phyloP scores from a whole-genome alignment of 2,797 vertebrate genomes.

The Enteromius paludinosus region DNA sequence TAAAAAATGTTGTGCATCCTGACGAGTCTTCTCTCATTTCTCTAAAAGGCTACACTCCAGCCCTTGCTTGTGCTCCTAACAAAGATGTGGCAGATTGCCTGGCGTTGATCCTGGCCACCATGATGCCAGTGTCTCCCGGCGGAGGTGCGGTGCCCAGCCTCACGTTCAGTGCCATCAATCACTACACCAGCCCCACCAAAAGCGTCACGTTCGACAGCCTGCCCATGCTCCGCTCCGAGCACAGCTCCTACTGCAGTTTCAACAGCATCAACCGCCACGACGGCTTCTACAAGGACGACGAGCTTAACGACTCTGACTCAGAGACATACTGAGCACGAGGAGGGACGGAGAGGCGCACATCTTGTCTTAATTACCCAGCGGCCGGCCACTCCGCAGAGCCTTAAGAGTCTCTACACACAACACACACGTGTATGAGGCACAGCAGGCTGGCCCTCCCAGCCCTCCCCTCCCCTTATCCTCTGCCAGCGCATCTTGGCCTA shows the following conservation, averaged over 20 bases:
- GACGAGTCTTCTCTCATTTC: constrained; percentile 8
- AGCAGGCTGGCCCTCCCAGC: constrained; percentile 66
- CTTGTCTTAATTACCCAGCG: constrained; percentile 54
- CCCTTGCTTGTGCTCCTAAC: constrained; percentile 96
- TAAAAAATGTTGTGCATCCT: background rate
- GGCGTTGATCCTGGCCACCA: constrained; percentile 96
- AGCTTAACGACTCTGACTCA: constrained; percentile 96
- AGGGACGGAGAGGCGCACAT: constrained; percentile 19
- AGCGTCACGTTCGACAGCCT: constrained; percentile 92
- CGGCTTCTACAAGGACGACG: constrained; percentile 90
- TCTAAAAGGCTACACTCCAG: constrained; percentile 91
- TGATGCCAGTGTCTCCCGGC: constrained; percentile 96
- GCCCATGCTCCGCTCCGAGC: constrained; percentile 87
- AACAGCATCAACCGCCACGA: constrained; percentile 93
- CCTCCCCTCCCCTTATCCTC: constrained; percentile 46
- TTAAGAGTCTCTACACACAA: constrained; percentile 46
- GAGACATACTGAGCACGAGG: constrained; percentile 88
- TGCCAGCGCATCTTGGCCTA: constrained; percentile 79
- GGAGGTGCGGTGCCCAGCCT: constrained; percentile 82
- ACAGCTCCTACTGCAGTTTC: constrained; percentile 94
- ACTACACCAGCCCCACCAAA: constrained; percentile 93
- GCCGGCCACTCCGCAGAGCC: constrained; percentile 55
- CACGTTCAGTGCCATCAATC: constrained; percentile 94
- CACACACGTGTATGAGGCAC: constrained; percentile 56
- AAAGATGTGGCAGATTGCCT: constrained; percentile 98